Conservation (phyloP, 1,140 invertebrate species). For the Hesperophylax magnus region DNA sequence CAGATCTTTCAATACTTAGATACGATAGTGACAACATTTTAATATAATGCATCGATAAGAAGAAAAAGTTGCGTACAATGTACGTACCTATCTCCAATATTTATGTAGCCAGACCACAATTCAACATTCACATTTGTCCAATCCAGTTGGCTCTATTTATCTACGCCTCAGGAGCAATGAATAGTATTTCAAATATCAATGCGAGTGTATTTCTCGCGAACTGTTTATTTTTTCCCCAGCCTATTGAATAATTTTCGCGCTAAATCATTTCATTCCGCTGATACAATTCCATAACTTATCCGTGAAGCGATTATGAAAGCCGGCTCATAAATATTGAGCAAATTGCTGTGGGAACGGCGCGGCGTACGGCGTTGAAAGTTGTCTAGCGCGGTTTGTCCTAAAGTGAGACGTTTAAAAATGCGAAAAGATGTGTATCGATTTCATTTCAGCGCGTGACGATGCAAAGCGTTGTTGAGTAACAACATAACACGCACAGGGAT, state of each 20-base stretch:
- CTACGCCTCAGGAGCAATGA: not conserved
- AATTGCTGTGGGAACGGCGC: constrained; percentile 49
- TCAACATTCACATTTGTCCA: not conserved
- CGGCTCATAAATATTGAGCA: constrained; percentile 48
- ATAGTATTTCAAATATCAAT: too few species aligned
- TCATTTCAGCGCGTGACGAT: constrained; percentile 45
- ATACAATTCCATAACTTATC: constrained; percentile 54
- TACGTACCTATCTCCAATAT: not conserved
- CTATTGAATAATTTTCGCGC: constrained; percentile 27
- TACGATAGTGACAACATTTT: too few species aligned
- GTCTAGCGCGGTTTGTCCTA: constrained; percentile 42
- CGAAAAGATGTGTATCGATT: constrained; percentile 48
- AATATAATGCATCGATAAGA: not conserved
- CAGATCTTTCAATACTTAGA: too few species aligned
- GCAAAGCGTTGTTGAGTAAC: constrained; percentile 41
- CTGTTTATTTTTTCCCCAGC: not conserved
- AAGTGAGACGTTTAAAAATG: constrained; percentile 35
- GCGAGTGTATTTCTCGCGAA: not conserved
- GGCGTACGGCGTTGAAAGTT: constrained; percentile 47
- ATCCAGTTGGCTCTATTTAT: not conserved
- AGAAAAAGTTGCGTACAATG: not conserved
- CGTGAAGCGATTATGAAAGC: constrained; percentile 45
- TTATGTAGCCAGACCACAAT: not conserved
- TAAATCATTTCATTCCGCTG: constrained; percentile 39
- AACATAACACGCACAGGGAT: too few species aligned